phyloP scores from a whole-genome alignment of 2,113 vertebrate species.

The Mola mola region DNA sequence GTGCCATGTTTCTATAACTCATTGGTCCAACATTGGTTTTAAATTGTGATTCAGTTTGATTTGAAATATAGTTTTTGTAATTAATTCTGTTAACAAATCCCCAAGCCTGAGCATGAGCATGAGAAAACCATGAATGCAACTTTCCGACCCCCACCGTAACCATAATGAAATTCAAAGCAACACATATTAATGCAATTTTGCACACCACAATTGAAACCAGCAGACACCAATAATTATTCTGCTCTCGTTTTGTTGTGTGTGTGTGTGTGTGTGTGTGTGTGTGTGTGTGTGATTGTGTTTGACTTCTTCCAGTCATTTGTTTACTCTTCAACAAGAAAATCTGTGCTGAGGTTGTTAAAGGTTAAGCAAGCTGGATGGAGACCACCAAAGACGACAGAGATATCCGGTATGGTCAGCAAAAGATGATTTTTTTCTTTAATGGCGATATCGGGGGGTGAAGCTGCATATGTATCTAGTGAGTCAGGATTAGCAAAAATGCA shows the following conservation, averaged over 20 bases:
- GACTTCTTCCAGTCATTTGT: constrained; percentile 35
- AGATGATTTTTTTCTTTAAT: too few species aligned
- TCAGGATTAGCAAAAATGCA: constrained; percentile 40
- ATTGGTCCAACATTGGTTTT: neutral
- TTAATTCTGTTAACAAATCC: constrained; percentile 1
- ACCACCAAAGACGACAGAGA: constrained; percentile 20
- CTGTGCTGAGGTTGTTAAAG: neutral
- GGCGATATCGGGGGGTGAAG: constrained; percentile 53
- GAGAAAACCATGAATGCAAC: neutral
- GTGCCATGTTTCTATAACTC: too few species aligned
- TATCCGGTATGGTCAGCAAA: too few species aligned
- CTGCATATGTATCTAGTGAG: constrained; percentile 16
- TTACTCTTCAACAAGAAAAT: constrained; percentile 20
- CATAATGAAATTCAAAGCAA: constrained; percentile 20
- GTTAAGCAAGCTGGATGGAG: too few species aligned
- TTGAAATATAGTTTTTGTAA: neutral
- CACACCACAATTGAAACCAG: constrained; percentile 13
- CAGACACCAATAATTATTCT: constrained; percentile 3
- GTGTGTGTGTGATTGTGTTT: constrained; percentile 14
- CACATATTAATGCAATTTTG: constrained; percentile 11
- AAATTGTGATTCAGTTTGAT: neutral
- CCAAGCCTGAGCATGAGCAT: neutral
- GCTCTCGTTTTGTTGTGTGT: constrained; percentile 19
- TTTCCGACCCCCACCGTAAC: constrained; percentile 1
- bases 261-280: constrained; percentile 1